Base-by-base conservation (phyloP, 2,888 invertebrate genomes). In the Campaea margaritaria region DNA sequence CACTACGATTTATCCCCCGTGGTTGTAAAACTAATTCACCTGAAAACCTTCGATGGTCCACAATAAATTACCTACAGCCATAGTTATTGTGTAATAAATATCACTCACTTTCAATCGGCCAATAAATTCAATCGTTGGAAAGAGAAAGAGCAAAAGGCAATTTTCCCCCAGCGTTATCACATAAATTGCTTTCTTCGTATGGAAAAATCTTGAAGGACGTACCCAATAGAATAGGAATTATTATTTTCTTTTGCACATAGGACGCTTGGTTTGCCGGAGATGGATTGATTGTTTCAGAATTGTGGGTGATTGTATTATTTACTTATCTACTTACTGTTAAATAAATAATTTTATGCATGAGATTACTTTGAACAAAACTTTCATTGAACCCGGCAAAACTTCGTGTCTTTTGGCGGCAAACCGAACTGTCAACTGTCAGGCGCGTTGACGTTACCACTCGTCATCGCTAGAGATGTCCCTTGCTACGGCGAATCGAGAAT, bases 141-240 rank as follows among this genome's bases (percentile, higher is more conserved):
- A 81, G 83, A 81, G 83, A 83, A 85, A 87, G 83, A 84, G 82
- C 83, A 87, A 80, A 87, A 89, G 86, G 84, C 90, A 88, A 89
- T 90, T 89, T 88, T 78, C 86, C 74, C 65, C 67, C 70, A 78
- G 78, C 87, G 89, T 86, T 90, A 89, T 89, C 89, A 80, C 85
- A 87, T 87, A 90, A 89, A 90, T 90, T 89, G 89, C 81, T 84
- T 86, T 83, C 80, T 79, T 82, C 86, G 85, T 88, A 88, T 89
- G 89, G 86, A 86, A 87, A 88, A 88, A 86, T 85, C 85, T 81
- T 81, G 82, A 84, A 85, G 83, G 84, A 86, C 83, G 85, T 57
- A 53, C 57, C 56, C 49, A 49, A 59, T 59, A 54, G 54, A 54
- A 54, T 49, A 59, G 55, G 46, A 60, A 60, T 60, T 60, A 55